Conservation (phyloP, 2,797 vertebrate genomes). For the Hoplostethus atlanticus region DNA sequence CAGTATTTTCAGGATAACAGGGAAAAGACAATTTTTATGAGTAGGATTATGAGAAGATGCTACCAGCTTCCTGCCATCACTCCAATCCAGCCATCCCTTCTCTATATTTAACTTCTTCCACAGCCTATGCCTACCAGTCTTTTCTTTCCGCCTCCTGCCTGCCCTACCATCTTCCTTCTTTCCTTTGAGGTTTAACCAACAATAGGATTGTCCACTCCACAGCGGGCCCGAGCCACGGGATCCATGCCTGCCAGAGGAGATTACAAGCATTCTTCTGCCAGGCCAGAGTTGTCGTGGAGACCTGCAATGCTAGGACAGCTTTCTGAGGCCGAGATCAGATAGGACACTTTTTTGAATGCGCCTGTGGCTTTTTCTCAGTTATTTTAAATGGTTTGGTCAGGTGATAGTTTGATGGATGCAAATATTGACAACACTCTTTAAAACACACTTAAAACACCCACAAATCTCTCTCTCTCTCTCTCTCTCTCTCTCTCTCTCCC, state of each 20-base stretch:
- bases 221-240: constrained; percentile 81
- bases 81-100: constrained; percentile 50
- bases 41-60: constrained; percentile 61
- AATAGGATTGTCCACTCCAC: constrained; percentile 86
- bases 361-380: constrained; percentile 28
- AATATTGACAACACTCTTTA: not conserved
- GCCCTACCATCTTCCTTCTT: constrained; percentile 69
- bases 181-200: constrained; percentile 88
- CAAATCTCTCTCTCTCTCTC: constrained; percentile 35
- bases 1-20: constrained; percentile 76
- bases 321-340: not conserved
- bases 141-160: constrained; percentile 61
- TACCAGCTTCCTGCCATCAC: constrained; percentile 51
- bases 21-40: constrained; percentile 69
- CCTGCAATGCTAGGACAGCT: constrained; percentile 43
- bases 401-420: not conserved
- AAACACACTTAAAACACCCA: not conserved
- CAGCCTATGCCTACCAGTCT: constrained; percentile 37
- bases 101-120: constrained; percentile 60
- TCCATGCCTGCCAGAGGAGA: constrained; percentile 82
- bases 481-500: constrained; percentile 15
- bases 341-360: constrained; percentile 8
- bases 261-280: constrained; percentile 87
- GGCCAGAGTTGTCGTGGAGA: constrained; percentile 86
- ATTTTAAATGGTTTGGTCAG: not conserved